Evolutionary conservation across 2,888 invertebrate genomes (phyloP), one percentile per base, ranked within the genome.

Genomic region (Ormyrus nitidulus): DNA sequence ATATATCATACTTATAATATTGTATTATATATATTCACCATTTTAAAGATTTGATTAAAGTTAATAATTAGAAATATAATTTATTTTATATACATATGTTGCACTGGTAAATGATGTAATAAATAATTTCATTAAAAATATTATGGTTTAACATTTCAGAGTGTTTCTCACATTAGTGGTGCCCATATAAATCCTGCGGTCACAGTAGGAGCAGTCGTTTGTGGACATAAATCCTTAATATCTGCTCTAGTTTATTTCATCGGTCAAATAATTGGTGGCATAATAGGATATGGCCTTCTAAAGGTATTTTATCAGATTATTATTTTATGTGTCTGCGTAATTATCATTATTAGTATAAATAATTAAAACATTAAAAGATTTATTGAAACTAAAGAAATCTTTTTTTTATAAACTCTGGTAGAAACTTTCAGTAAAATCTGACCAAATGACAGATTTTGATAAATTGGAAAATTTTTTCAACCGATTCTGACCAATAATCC

Each of bases 111-210:
- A 19, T 19, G 19, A 0, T 19, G 44, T 6, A 54, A 56, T 74
- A 70, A 8, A 66, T 44, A 11, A 10, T 65, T 74, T 72, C 59
- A 19, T 62, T 68, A 56, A 69, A 70, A 73, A 62, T 65, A 11
- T 2, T 46, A 34, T 61, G 56, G 70, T 74, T 75, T 73, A 59
- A 65, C 74, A 83, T 91, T 91, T 72, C 91, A 94, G 93, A 93
- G 93, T 59, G 94, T 96, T 83, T 96, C 95, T 0, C 96, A 96
- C 86, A 93, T 96, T 72, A 96, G 96, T 46, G 95, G 94, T 46
- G 94, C 95, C 0, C 95, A 95, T 87, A 91, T 96, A 86, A 96
- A 96, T 90, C 96, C 96, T 0, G 93, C 94, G 0, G 94, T 96
- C 13, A 95, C 96, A 0, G 85, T 94, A 4, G 93, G 94, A 2